Evolutionary conservation across 2,113 vertebrate species (phyloP), one percentile per base, ranked within the genome.

Genomic region (Seriola dumerili): DNA sequence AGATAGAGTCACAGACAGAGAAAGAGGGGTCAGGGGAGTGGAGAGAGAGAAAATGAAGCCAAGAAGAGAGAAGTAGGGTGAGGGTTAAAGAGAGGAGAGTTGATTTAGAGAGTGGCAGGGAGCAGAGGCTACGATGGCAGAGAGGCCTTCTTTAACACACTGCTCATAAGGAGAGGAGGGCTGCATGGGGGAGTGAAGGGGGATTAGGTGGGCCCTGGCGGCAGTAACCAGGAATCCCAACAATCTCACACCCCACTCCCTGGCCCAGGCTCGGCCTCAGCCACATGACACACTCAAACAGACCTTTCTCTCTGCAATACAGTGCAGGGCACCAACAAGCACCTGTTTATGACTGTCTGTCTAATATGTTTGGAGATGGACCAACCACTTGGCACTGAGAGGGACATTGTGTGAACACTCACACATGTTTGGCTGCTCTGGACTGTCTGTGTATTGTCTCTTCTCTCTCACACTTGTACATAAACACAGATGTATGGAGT

Each of bases 151-250:
- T 91, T 87, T 92, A 90, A 92, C 89, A 88, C 84, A 57, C 72
- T 81, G 89, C 76, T 90, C 87, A 88, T 59, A 54, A 78, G 84
- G 76, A 85, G 87, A 89, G 83, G 82, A 91, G 73, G 84, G 85
- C 70, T 65, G 76, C 83, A 87, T 65, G 59, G 70, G 89, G 86
- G 88, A 90, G 88, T 78, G 76, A 81, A 79, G 76, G 84, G 76
- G 90, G 93, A 93, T 94, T 94, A 94, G 92, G 88, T 85, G 83
- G 92, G 89, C 87, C 89, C 80, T 89, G 90, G 92, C 93, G 76
- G 93, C 89, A 93, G 92, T 66, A 94, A 93, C 83, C 89, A 93
- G 89, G 93, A 94, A 94, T 94, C 92, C 85, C 87, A 94, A 92
- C 93, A 94, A 94, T 94, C 90, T 94, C 91, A 90, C 93, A 94